Base-by-base conservation (phyloP, 2,113 vertebrate genomes). In the Polypterus senegalus region DNA sequence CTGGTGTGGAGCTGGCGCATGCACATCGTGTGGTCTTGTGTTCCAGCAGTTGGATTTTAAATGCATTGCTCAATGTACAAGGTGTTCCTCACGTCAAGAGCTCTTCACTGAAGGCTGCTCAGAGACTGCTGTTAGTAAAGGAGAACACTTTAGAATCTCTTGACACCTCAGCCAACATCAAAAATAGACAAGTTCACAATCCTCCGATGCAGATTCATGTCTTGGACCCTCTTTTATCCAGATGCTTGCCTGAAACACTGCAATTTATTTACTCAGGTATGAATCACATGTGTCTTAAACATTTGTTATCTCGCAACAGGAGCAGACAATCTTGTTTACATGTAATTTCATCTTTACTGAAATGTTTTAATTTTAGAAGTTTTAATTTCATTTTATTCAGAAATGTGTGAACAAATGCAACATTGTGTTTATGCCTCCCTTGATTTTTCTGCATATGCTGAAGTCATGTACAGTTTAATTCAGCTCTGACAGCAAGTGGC, bases 191-290 rank as follows among this genome's bases (percentile, higher is more conserved):
- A 66, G 52, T 73, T 64, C 66, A 76, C 0, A 83, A 83, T 64
- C 83, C 81, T 0, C 89, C 91, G 0, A 75, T 89, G 49, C 87
- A 86, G 9, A 90, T 97, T 61, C 73, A 92, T 49, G 93, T 98
- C 67, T 97, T 94, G 82, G 93, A 98, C 52, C 74, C 75, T 1
- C 59, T 86, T 67, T 87, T 98, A 77, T 94, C 86, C 63, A 82
- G 84, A 46, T 97, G 92, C 73, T 76, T 96, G 60, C 86, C 88
- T 52, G 90, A 96, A 76, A 87, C 92, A 47, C 89, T 98, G 59
- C 91, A 84, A 86, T 98, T 98, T 79, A 91, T 98, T 67, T 98
- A 98, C 69, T 88, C 93, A 95, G 95, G 95, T 98, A 88, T 58
- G 51, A 43, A 3, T 27, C 27, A 27, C 27, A n/a, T n/a, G 27